Evolutionary conservation across 2,888 invertebrate genomes (phyloP), one percentile per base, ranked within the genome.

Genomic region (Drosophila conformis): DNA sequence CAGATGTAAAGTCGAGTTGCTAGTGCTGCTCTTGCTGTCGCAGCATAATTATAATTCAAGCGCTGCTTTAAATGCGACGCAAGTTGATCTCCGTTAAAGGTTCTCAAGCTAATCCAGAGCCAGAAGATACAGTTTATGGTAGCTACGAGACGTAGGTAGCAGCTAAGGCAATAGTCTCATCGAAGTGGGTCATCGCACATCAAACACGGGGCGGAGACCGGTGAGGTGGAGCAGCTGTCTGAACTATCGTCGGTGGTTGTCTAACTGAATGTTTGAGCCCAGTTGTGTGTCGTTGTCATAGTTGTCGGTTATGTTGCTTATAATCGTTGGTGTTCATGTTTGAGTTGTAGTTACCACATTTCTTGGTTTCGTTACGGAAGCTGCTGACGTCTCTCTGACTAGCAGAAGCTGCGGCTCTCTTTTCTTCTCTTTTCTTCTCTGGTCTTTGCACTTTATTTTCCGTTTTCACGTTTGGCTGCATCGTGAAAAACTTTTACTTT

Each of bases 291-390:
- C 54, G 61, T 49, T 49, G 53, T 76, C 51, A 46, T 51, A 57
- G 70, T 60, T 78, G 79, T 72, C 76, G 71, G 77, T 62, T 71
- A 58, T 77, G 70, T 69, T 74, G 58, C 46, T 56, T 64, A 70
- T 77, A 71, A 70, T 83, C 76, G 73, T 76, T 76, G 71, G 60
- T 78, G 71, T 84, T 85, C 76, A 80, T 86, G 73, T 86, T 86
- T 88, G 80, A 87, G 82, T 82, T 88, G 67, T 69, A 69, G 84
- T 88, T 88, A 86, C 84, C 86, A 88, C 89, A 88, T 85, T 76
- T 75, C 60, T 71, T 60, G 52, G 64, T 54, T 64, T 72, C 62
- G 69, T 80, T 79, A 74, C 79, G 80, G 79, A 80, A 79, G 77
- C 80, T 63, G 74, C 71, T 76, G 75, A 71, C 75, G 78, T 70